Percentiles rank a stretch among this genome's conserved stretches.
Evolutionary conservation across 2,113 vertebrate genomes (phyloP).

Genomic region (Ictalurus punctatus): DNA sequence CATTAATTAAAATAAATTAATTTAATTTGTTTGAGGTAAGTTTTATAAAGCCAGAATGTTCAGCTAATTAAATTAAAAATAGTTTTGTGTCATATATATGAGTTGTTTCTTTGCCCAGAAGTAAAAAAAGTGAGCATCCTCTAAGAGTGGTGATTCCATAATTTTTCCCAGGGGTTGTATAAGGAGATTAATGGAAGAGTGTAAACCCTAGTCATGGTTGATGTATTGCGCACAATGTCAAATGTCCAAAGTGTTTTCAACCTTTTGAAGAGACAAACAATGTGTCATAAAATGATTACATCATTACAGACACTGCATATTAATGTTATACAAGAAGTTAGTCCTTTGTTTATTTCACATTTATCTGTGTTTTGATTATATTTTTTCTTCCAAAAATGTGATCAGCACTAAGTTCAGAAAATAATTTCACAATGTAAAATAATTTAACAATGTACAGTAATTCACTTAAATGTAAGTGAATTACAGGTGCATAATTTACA

Average conservation of each 20-base stretch:
- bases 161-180: too few relatives aligned
- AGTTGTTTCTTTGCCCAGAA: too few relatives aligned
- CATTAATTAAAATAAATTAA: too few relatives aligned
- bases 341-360: not conserved
- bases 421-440: not conserved
- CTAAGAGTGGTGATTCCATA: too few relatives aligned
- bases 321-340: not conserved
- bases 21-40: too few relatives aligned
- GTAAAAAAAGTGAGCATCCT: too few relatives aligned
- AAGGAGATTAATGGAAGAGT: slow-evolving; percentile 35
- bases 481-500: not conserved
- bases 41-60: too few relatives aligned
- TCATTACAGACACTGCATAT: not conserved
- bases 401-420: not conserved
- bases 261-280: not conserved
- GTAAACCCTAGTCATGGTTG: slow-evolving; percentile 15
- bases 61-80: too few relatives aligned
- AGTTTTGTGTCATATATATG: too few relatives aligned
- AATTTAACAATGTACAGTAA: not conserved
- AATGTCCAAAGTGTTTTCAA: not conserved
- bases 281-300: not conserved
- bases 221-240: slow-evolving; percentile 17
- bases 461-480: not conserved
- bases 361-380: not conserved
- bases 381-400: not conserved